Percentiles rank a stretch among this genome's conserved stretches.
Evolutionary conservation across 2,797 vertebrate genomes (phyloP).

Genomic region (Erithacus rubecula): DNA sequence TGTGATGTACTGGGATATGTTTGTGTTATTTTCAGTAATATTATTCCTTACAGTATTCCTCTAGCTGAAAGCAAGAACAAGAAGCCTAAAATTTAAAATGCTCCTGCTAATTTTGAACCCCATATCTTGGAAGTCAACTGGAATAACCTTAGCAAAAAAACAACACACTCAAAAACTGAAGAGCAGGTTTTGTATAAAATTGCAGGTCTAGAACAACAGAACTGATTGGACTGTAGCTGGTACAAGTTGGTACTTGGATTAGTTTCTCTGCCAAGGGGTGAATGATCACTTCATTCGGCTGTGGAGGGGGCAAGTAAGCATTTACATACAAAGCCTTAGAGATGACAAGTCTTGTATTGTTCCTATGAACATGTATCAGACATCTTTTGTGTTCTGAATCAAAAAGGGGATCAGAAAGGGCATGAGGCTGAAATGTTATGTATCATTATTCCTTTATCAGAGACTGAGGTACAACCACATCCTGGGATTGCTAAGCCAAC

Average conservation of each 20-base stretch:
- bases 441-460: not conserved
- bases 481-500: not conserved
- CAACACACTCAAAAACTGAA: not conserved
- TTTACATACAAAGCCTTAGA: not conserved
- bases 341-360: not conserved
- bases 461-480: not conserved
- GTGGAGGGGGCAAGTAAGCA: not conserved
- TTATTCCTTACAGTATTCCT: not conserved
- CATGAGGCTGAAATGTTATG: not conserved
- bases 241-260: not conserved
- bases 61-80: not conserved
- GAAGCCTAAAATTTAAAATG: not conserved
- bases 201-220: not conserved
- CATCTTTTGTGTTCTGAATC: not conserved
- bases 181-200: not conserved
- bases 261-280: not conserved
- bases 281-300: not conserved
- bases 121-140: not conserved
- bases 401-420: not conserved
- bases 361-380: not conserved
- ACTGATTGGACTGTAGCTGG: not conserved
- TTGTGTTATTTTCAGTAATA: not conserved
- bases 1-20: fast-evolving
- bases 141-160: not conserved
- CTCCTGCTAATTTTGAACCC: not conserved